Evolutionary conservation across 2,113 vertebrate species (phyloP), one percentile per base, ranked within the genome.

Genomic region (Xiphorhynchus elegans): DNA sequence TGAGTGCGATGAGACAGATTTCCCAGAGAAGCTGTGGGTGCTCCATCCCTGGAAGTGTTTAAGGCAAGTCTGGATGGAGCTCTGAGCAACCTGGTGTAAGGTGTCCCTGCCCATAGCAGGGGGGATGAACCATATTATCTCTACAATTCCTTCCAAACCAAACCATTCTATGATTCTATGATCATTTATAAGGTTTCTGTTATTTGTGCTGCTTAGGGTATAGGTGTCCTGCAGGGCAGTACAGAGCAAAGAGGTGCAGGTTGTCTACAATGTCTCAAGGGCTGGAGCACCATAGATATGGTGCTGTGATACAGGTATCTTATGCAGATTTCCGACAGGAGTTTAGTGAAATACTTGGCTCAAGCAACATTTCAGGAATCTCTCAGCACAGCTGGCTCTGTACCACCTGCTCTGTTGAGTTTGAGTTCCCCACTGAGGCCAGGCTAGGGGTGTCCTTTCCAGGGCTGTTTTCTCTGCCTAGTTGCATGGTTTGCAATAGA

Each of bases 351-450:
- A 33, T 59, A 29, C 6, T 7, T 56, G 5, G 49, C 29, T 74
- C 9, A 33, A 74, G 58, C 3, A 17, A 49, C 2, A 0, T 53
- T 77, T 58, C 13, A 8, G 35, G 31, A 42, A 67, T 33, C 21
- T 60, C 58, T 72, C 24, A 8, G 52, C 63, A 26, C 17, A 46
- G 75, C 40, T 40, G 40, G 33, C 11, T 63, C 25, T 58, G 25
- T 52, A 28, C 44, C n/a, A 63, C 21, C 6, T 5, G 37, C 17
- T 44, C 21, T 10, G 21, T 18, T 44, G 47, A 1, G 2, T 33
- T 13, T 12, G 25, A 47, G 31, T 10, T 88, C 14, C 24, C 17
- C 4, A 2, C 0, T 20, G 21, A 49, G 21, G 12, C 17, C 14
- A 25, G 39, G 60, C 37, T 49, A 47, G 46, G 37, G 4, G 3